Percentiles rank a stretch among this genome's conserved stretches.
These are phyloP conservation scores for Lasiommata megera DNA, from an alignment of 2,888 invertebrate species.

Conservation along the genomic window DNA sequence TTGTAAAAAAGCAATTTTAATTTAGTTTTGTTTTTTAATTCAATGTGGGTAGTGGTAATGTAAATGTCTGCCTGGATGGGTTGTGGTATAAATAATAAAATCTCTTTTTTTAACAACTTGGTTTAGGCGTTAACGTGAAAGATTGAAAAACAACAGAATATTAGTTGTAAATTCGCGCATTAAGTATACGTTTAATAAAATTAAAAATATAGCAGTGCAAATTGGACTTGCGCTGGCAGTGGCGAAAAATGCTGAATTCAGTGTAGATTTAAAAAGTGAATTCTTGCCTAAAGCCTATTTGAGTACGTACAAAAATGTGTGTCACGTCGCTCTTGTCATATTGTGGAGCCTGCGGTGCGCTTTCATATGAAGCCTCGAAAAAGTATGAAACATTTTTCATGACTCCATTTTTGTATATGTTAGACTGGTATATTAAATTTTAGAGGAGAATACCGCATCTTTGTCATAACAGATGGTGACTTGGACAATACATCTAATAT, in stretches of 20 bases:
- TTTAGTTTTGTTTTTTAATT: too few relatives aligned
- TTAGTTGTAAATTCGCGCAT: background rate
- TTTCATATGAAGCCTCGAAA: conserved; percentile 11
- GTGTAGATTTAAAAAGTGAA: conserved; percentile 13
- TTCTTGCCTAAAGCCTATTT: conserved; percentile 21
- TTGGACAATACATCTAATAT: too few relatives aligned
- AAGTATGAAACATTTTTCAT: conserved; percentile 11
- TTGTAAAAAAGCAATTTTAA: too few relatives aligned
- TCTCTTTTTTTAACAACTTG: too few relatives aligned
- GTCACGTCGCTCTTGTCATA: conserved; percentile 22
- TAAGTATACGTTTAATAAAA: background rate
- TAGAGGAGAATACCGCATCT: too few relatives aligned
- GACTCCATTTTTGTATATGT: conserved; percentile 3
- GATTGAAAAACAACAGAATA: too few relatives aligned
- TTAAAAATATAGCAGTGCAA: conserved; percentile 4
- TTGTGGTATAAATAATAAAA: too few relatives aligned
- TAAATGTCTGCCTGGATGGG: too few relatives aligned
- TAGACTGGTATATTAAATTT: background rate
- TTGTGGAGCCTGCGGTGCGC: conserved; percentile 12
- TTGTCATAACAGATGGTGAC: too few relatives aligned
- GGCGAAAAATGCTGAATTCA: conserved; percentile 17
- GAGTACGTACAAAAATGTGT: conserved; percentile 22
- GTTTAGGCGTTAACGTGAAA: too few relatives aligned
- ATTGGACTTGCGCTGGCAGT: conserved; percentile 17
- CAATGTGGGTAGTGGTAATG: too few relatives aligned